Percentiles rank a stretch among this genome's conserved stretches.
Evolutionary conservation across 2,113 vertebrate genomes (phyloP).

Genomic region (Jacana jacana): DNA sequence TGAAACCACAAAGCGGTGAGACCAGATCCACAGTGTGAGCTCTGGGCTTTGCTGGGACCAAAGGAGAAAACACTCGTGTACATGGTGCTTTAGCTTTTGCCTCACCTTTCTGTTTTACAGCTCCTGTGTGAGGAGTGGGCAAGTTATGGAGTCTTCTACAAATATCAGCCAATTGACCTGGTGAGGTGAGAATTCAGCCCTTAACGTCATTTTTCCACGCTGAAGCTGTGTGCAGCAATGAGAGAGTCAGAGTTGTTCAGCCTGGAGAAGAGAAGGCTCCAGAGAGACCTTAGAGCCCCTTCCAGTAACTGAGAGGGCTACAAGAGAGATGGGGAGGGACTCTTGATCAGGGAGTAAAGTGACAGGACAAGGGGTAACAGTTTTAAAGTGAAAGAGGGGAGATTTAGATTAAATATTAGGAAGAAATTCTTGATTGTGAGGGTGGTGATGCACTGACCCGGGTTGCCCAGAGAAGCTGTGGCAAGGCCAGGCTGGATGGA

Average conservation of each 20-base stretch:
- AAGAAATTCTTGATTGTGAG: background rate
- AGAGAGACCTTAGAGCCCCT: background rate
- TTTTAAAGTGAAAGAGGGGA: background rate
- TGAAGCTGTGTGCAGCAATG: background rate
- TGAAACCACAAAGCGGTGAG: background rate
- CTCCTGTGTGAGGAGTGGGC: conserved; percentile 95
- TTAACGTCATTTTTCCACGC: fast-evolving
- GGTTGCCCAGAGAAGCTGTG: background rate
- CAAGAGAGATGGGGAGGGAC: background rate
- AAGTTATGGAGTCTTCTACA: conserved; percentile 94
- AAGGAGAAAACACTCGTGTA: fast-evolving
- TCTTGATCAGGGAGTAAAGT: background rate
- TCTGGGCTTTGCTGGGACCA: background rate
- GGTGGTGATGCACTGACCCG: background rate
- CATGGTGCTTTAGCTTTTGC: background rate
- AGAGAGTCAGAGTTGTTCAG: background rate
- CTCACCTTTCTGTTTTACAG: conserved; percentile 68
- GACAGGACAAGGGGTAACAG: background rate
- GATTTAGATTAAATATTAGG: background rate
- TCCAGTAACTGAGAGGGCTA: background rate
- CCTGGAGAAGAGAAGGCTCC: background rate
- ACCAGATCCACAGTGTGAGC: fast-evolving
- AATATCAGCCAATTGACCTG: conserved; percentile 94
- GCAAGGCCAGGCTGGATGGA: background rate
- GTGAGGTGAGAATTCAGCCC: conserved; percentile 82